Base-by-base conservation (phyloP, 2,888 invertebrate species). In the Sarcophaga variegata region DNA sequence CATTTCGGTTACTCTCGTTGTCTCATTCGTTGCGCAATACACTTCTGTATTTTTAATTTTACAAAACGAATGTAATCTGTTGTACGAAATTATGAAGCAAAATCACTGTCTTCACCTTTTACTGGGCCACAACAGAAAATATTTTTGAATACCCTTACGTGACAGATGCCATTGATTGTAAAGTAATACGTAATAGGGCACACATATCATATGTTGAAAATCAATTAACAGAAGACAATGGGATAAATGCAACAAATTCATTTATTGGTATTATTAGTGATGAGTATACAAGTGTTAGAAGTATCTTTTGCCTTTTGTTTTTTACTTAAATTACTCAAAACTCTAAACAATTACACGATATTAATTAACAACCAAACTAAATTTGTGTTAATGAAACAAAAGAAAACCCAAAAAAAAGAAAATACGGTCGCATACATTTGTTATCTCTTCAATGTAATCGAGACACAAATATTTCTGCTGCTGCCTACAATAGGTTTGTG, bases 291-390 rank as follows among this genome's bases (percentile, higher is more conserved):
- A 20, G 45, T 62, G 2, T 72, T 71, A 63, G 14, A 66, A 71
- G 17, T 47, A 37, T 37, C 37, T 2, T 10, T 37, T 37, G 37
- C 8, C 8, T 10, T 17, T 49, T 54, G 20, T 54, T 54, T 54
- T 54, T 54, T 54, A 4, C 11, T 63, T 63, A 0, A n/a, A n/a
- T 1, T 17, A 63, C 4, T n/a, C 12, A 12, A 49, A 47, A 63
- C 49, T 75, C 60, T 62, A 60, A 67, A 79, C 74, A 83, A 74
- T 79, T 75, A 70, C 49, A n/a, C 79, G 45, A 66, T 74, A 79
- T 69, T 83, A 79, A 78, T 83, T 78, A 79, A 74, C 49, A 45
- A 14, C 6, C 79, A 74, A 74, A 27, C 76, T 70, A 66, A 79
- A 83, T 74, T 59, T 20, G 66, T 72, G 78, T 60, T 78, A 78